These are phyloP conservation scores for Leptatherina wallacei DNA, from an alignment of 2,797 vertebrate genomes.

Conservation along the genomic window DNA sequence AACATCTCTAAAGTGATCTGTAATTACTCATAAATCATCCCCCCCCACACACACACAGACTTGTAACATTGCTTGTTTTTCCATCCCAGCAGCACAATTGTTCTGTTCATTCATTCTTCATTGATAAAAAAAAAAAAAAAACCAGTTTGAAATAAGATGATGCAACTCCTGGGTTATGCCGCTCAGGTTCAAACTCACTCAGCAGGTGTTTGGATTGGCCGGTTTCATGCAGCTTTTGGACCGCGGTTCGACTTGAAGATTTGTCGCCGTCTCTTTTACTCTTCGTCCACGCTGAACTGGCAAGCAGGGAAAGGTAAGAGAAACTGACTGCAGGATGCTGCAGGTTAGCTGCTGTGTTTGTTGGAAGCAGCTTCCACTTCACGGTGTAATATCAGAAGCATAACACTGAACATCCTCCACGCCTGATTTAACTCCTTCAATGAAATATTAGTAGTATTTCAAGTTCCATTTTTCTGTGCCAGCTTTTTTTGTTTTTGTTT, in stretches of 20 bases:
- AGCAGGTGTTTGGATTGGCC: conserved; percentile 68
- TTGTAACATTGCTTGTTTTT: conserved; percentile 4
- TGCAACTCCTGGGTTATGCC: conserved; percentile 52
- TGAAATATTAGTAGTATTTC: conserved; percentile 49
- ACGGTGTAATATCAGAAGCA: conserved; percentile 28
- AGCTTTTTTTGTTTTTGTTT: conserved; percentile 17
- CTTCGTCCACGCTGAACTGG: not conserved
- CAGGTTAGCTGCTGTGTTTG: conserved; percentile 22
- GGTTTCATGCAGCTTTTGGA: conserved; percentile 61
- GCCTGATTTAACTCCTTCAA: conserved; percentile 42
- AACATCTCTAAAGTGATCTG: not conserved
- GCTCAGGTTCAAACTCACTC: conserved; percentile 53
- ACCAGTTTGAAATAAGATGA: conserved; percentile 40
- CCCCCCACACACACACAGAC: not conserved
- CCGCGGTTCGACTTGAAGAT: conserved; percentile 51
- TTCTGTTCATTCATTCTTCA: conserved; percentile 15
- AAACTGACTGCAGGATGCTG: conserved; percentile 6
- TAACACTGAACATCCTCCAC: conserved; percentile 13
- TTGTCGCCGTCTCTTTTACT: conserved; percentile 48
- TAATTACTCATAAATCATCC: not conserved
- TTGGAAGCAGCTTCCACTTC: conserved; percentile 25
- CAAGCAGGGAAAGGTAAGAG: not conserved
- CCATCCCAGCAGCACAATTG: not conserved
- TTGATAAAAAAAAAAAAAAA: conserved; percentile 20
- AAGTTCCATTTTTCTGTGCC: conserved; percentile 41